Evolutionary conservation across 2,797 vertebrate genomes (phyloP).

Genomic region (Streptopelia turtur): DNA sequence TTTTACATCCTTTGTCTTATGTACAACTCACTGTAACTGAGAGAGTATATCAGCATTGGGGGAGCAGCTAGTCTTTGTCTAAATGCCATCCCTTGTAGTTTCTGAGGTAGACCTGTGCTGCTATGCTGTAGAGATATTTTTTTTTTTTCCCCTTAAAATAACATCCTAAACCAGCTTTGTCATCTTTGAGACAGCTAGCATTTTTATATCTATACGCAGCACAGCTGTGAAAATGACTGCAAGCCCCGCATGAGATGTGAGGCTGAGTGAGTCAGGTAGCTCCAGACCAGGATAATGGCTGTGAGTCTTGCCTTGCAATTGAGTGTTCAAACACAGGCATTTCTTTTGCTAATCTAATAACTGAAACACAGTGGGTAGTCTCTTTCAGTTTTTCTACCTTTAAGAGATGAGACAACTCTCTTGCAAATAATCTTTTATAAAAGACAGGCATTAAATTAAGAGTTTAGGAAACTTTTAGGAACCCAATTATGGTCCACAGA

Average conservation of each 20-base stretch:
- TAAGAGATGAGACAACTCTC: neutral
- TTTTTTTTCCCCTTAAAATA: neutral
- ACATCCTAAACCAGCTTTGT: neutral
- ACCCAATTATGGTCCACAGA: neutral
- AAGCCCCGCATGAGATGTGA: neutral
- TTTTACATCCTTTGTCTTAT: neutral
- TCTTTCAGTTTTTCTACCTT: neutral
- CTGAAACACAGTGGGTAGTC: neutral
- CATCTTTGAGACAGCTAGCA: neutral
- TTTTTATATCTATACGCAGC: neutral
- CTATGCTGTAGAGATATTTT: neutral
- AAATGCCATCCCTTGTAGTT: neutral
- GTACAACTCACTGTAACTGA: fast-evolving
- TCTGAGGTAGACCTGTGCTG: neutral
- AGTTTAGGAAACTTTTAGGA: neutral
- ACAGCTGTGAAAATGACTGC: neutral
- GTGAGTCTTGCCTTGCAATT: neutral
- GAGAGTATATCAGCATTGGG: neutral
- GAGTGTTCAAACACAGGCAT: neutral
- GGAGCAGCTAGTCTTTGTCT: neutral
- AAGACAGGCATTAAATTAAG: neutral
- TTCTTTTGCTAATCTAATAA: neutral
- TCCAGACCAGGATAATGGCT: neutral
- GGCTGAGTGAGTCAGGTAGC: neutral
- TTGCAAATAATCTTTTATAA: neutral